Evolutionary conservation across 53 echinoderm and acorn worm species (phyloP), one percentile per base, ranked within the genome.

Genomic region (Paelopatides confundens): DNA sequence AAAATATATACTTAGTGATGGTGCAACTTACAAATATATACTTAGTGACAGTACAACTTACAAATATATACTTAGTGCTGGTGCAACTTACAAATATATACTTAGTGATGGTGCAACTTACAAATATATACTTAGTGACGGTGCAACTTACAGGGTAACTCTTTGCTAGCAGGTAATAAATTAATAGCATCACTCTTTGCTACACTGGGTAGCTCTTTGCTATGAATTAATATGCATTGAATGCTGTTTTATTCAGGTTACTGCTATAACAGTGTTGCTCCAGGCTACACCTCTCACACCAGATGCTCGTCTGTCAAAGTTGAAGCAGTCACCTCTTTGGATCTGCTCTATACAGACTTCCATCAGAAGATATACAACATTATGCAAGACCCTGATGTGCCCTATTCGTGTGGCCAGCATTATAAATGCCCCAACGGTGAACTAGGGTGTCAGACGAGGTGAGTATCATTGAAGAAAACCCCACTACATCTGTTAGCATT

Each of bases 331-430:
- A 95, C 98, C 2, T 93, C 98, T 0, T 69, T 98, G 21, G 98
- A 98, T 85, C 93, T 98, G 66, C 91, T 98, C 21, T 98, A 98
- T 64, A 92, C 92, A 23, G 98, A 98, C 86, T 98, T 98, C 89
- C 98, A 98, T 69, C 88, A 86, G 18, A 95, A 89, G 64, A 93
- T 98, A 21, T 98, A 95, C 58, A 69, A 95, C 63, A 94, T 92
- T 76, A 98, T 98, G 98, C 88, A 85, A n/a, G 95, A 95, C 69
- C 47, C 66, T 0, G 95, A 95, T 69, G 87, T 94, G 71, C 86
- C 92, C 17, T 85, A 89, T 53, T 94, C 98, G 2, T 98, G 98
- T 65, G 95, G 89, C 2, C 83, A 91, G 66, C 64, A 64, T 12
- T 98, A 98, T 37, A 58, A 43, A 21, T 98, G 98, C 35, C 98